Evolutionary conservation across 2,797 vertebrate species (phyloP).

Genomic region (Lepidocolaptes lacrymiger): DNA sequence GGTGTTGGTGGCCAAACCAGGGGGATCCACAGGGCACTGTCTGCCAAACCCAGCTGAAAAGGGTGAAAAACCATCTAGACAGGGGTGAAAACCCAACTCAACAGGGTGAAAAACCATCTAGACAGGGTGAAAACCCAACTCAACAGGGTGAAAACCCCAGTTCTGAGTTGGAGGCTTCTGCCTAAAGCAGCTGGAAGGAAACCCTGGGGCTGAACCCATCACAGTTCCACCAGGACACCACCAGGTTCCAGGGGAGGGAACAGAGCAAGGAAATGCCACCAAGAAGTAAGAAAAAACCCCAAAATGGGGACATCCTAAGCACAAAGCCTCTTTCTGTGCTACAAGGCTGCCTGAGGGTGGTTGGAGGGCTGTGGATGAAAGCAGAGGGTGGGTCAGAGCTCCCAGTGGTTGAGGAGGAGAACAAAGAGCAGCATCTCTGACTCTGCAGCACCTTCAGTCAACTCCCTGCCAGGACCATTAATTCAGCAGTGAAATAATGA

Average conservation of each 20-base stretch:
- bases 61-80: background rate
- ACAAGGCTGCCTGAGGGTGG: background rate
- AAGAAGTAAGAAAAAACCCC: background rate
- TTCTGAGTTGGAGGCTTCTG: background rate
- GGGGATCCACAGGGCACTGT: background rate
- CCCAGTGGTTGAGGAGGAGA: background rate
- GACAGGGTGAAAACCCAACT: background rate
- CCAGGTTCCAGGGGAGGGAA: fast-evolving
- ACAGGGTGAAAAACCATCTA: background rate
- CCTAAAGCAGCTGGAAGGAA: background rate
- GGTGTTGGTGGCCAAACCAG: background rate
- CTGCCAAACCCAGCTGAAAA: background rate
- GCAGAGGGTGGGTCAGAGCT: background rate
- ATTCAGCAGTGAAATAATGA: background rate
- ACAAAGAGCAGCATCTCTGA: background rate
- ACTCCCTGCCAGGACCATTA: background rate
- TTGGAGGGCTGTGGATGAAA: background rate
- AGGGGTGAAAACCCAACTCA: background rate
- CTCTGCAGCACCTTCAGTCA: too few relatives aligned
- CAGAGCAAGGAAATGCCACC: background rate
- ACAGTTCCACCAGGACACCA: background rate
- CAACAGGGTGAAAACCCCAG: background rate
- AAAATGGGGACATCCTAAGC: background rate
- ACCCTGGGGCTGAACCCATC: background rate
- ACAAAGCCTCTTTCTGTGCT: background rate